These are phyloP conservation scores for Euplagia quadripunctaria DNA, from an alignment of 2,888 invertebrate genomes.

Conservation along the genomic window DNA sequence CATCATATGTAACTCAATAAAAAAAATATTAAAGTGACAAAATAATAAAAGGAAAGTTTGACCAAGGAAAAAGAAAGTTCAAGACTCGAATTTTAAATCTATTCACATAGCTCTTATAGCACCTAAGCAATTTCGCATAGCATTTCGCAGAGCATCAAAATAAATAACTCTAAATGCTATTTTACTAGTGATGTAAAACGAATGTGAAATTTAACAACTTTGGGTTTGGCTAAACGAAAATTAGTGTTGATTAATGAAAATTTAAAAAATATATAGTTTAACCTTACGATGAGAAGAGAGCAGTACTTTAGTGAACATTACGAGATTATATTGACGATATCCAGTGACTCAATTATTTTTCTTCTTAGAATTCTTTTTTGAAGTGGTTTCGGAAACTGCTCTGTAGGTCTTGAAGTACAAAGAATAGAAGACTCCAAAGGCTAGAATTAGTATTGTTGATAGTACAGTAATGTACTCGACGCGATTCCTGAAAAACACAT, in stretches of 20 bases:
- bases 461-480: conserved; percentile 89
- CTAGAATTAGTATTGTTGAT: conserved; percentile 85
- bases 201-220: neutral
- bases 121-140: neutral
- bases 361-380: conserved; percentile 53
- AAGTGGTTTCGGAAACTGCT: conserved; percentile 32
- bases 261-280: neutral
- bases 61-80: too few species aligned
- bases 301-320: neutral
- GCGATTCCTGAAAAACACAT: conserved; percentile 82
- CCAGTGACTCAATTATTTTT: conserved; percentile 35
- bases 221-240: too few species aligned
- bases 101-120: neutral
- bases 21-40: too few species aligned
- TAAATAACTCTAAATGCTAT: neutral
- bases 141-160: neutral
- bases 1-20: too few species aligned
- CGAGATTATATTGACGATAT: neutral
- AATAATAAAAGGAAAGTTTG: too few species aligned
- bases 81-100: neutral
- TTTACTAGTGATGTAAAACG: neutral
- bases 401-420: conserved; percentile 77
- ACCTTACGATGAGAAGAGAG: neutral
- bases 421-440: conserved; percentile 86
- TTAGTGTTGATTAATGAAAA: neutral